Percentiles rank a stretch among this genome's conserved stretches.
Evolutionary conservation across 2,797 vertebrate genomes (phyloP).

Genomic region (Anguilla marmorata): DNA sequence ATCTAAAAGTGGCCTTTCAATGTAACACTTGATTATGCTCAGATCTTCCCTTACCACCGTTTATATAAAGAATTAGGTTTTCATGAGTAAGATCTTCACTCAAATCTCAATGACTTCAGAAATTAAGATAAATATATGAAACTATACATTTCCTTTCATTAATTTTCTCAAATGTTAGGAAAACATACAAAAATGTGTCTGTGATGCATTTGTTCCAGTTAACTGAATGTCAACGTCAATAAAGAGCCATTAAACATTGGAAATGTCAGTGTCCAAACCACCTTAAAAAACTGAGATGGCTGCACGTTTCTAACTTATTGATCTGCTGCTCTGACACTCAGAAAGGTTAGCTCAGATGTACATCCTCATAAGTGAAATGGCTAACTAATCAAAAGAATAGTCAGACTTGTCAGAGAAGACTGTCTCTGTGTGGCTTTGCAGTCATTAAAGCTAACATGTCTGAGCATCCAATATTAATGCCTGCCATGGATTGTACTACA

Average conservation of each 20-base stretch:
- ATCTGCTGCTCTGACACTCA: slow-evolving; percentile 41
- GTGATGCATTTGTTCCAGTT: not conserved
- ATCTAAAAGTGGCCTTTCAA: not conserved
- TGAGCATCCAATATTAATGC: slow-evolving; percentile 4
- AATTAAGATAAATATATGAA: not conserved
- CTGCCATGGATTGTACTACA: not conserved
- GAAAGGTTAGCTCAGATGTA: slow-evolving; percentile 44
- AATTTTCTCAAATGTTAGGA: not conserved
- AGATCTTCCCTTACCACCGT: not conserved
- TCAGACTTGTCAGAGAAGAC: slow-evolving; percentile 2
- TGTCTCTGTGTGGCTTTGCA: slow-evolving; percentile 16
- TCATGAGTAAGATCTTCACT: not conserved
- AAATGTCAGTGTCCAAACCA: slow-evolving; percentile 37
- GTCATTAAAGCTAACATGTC: not conserved
- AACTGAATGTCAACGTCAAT: not conserved
- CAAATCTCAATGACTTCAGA: not conserved
- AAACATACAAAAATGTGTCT: not conserved
- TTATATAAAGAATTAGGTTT: not conserved
- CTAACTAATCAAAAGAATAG: slow-evolving; percentile 31
- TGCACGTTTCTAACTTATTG: slow-evolving; percentile 42
- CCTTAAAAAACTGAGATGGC: slow-evolving; percentile 47
- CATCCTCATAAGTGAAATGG: slow-evolving; percentile 46
- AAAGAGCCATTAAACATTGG: not conserved
- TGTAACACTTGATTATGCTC: not conserved
- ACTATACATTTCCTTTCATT: not conserved